These are phyloP conservation scores for Chascanopsetta lugubris DNA, from an alignment of 2,113 vertebrate genomes.

Conservation along the genomic window DNA sequence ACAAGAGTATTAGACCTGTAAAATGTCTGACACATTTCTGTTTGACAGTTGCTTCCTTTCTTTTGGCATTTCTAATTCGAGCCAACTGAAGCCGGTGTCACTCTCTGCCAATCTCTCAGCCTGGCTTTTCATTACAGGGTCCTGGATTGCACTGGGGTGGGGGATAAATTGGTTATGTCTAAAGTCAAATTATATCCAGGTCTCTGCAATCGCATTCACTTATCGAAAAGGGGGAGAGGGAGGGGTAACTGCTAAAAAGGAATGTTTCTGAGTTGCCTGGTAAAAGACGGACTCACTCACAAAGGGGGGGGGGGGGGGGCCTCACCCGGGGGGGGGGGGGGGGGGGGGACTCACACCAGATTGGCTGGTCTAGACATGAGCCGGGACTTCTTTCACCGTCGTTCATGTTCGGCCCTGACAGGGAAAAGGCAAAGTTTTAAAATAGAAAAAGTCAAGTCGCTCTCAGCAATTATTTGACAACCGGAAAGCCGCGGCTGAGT, in stretches of 20 bases:
- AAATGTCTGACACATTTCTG: slow-evolving; percentile 67
- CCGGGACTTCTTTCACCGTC: slow-evolving; percentile 31
- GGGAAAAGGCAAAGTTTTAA: slow-evolving; percentile 54
- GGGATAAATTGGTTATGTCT: slow-evolving; percentile 81
- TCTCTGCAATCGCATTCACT: slow-evolving; percentile 76
- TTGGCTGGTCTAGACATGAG: slow-evolving; percentile 56
- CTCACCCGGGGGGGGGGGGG: no score
- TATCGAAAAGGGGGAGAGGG: slow-evolving; percentile 46
- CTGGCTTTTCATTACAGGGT: slow-evolving; percentile 74
- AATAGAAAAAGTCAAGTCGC: slow-evolving; percentile 56
- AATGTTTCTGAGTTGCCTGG: slow-evolving; percentile 53
- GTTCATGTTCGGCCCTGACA: slow-evolving; percentile 51
- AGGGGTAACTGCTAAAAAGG: slow-evolving; percentile 39
- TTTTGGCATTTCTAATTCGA: slow-evolving; percentile 84
- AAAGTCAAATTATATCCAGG: slow-evolving; percentile 79
- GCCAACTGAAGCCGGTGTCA: slow-evolving; percentile 79
- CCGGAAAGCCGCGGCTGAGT: slow-evolving; percentile 38
- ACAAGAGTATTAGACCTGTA: slow-evolving; percentile 68
- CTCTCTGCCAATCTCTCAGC: slow-evolving; percentile 70
- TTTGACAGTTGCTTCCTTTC: slow-evolving; percentile 74
- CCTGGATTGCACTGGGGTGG: slow-evolving; percentile 61
- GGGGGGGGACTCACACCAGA: slow-evolving; percentile 45
- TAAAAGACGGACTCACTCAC: slow-evolving; percentile 57
- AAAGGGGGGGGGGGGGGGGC: no score
- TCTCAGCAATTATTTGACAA: slow-evolving; percentile 51